Evolutionary conservation across 2,113 vertebrate genomes (phyloP).

Genomic region (Microtus montanus): DNA sequence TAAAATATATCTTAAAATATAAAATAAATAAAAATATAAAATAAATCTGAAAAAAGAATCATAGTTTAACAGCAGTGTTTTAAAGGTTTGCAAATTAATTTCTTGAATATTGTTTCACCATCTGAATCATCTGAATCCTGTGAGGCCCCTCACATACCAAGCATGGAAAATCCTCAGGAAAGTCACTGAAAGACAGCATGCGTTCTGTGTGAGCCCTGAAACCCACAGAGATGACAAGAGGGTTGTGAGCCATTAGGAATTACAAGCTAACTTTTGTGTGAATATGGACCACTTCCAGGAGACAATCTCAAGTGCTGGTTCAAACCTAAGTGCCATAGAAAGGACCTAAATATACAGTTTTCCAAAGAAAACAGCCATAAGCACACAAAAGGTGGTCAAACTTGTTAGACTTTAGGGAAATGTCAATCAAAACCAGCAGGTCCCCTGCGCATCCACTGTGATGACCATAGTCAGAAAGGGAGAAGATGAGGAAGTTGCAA

Average conservation of each 20-base stretch:
- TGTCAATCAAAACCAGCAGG: background rate
- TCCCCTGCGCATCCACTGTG: background rate
- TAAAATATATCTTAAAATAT: background rate
- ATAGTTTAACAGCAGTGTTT: background rate
- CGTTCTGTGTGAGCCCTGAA: background rate
- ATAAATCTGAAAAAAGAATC: background rate
- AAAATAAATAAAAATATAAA: background rate
- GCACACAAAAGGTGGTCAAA: background rate
- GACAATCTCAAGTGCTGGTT: background rate
- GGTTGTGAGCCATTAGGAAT: background rate
- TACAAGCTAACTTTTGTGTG: background rate
- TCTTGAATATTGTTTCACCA: background rate
- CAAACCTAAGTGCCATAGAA: conserved; percentile 7
- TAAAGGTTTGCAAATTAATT: background rate
- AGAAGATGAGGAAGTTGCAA: background rate
- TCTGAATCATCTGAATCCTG: background rate
- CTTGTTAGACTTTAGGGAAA: background rate
- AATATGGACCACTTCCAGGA: background rate
- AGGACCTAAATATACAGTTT: background rate
- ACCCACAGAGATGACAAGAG: background rate
- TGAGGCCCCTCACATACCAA: background rate
- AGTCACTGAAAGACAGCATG: background rate
- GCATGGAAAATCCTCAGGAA: background rate
- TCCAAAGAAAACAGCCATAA: background rate
- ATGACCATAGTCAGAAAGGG: background rate